Percentiles rank a stretch among this genome's conserved stretches.
phyloP scores from a whole-genome alignment of 2,113 vertebrate species.

The Melanerpes formicivorus region DNA sequence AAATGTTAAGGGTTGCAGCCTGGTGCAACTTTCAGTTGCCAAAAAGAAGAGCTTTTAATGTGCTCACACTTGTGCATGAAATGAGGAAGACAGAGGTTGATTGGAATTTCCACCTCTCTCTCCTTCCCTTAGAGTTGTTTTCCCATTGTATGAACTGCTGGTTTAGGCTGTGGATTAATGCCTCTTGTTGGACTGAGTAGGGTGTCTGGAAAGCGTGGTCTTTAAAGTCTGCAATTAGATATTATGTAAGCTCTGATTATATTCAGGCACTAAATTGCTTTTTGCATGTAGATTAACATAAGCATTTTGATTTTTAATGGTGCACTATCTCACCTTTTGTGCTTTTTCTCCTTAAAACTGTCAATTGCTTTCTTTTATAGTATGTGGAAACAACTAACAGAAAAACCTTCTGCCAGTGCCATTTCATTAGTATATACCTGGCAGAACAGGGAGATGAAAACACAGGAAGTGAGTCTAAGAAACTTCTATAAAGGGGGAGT shows the following conservation, averaged over 20 bases:
- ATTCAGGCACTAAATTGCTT: not conserved
- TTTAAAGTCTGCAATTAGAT: not conserved
- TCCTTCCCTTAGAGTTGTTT: not conserved
- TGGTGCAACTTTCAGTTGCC: not conserved
- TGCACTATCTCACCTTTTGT: not conserved
- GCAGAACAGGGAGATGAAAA: not conserved
- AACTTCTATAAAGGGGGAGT: not conserved
- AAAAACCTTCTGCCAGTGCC: accelerated
- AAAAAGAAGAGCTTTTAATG: not conserved
- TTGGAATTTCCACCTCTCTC: not conserved
- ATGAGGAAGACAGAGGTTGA: not conserved
- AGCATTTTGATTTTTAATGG: not conserved
- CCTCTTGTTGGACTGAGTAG: not conserved
- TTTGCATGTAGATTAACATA: not conserved
- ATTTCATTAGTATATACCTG: not conserved
- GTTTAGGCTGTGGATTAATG: not conserved
- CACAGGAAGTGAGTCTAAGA: not conserved
- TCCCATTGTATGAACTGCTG: not conserved
- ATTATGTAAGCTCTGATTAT: not conserved
- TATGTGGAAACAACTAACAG: not conserved
- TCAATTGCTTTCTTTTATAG: not conserved
- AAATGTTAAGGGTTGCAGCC: not conserved
- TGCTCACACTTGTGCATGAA: not conserved
- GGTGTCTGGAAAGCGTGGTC: not conserved
- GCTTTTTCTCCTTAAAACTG: not conserved